These are phyloP conservation scores for Aegithalos caudatus DNA, from an alignment of 2,113 vertebrate species.

Conservation along the genomic window DNA sequence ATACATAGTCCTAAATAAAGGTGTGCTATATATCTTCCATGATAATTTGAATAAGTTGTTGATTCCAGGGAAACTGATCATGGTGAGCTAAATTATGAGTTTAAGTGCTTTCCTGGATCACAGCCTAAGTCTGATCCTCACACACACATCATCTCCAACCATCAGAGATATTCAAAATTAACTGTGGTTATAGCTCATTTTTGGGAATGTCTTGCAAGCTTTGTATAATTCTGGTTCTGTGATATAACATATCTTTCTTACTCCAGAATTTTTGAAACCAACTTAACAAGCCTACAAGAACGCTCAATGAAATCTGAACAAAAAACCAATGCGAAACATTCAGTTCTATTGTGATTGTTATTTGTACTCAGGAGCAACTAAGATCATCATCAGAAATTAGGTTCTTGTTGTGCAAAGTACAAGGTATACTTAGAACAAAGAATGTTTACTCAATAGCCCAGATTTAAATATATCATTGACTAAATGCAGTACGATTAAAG, in stretches of 20 bases:
- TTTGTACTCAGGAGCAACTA: background rate
- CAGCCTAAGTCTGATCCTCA: background rate
- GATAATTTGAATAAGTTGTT: background rate
- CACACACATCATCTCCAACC: background rate
- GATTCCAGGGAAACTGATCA: background rate
- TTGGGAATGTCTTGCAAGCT: background rate
- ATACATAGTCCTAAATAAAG: background rate
- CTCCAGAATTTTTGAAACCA: background rate
- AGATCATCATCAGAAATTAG: conserved; percentile 5
- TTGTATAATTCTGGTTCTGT: background rate
- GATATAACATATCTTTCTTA: background rate
- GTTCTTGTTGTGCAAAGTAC: background rate
- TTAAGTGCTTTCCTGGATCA: conserved; percentile 61
- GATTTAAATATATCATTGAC: background rate
- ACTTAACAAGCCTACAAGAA: background rate
- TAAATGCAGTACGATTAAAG: background rate
- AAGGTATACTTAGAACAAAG: conserved; percentile 1
- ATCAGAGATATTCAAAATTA: conserved; percentile 11
- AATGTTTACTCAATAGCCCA: background rate
- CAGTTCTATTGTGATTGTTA: background rate
- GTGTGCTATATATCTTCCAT: background rate
- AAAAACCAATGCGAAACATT: background rate
- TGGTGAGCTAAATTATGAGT: background rate
- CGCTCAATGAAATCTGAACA: background rate
- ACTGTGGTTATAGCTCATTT: background rate